Evolutionary conservation across 2,797 vertebrate genomes (phyloP), one percentile per base, ranked within the genome.

Genomic region (Parotocinclus haroldoi): DNA sequence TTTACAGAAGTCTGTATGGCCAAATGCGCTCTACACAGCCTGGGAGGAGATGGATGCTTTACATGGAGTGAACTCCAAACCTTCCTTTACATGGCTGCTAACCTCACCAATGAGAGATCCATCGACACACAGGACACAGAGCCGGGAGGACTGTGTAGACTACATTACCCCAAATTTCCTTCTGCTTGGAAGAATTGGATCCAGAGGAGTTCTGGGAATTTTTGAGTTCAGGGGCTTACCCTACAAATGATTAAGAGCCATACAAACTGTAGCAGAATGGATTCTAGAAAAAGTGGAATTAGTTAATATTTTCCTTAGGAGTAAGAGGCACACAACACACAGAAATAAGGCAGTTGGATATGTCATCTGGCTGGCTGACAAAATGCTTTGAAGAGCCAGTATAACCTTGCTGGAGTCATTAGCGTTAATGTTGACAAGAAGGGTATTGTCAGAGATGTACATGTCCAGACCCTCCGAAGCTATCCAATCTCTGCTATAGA

Each of bases 21-120:
- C 1, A 62, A 50, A 38, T 2, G 10, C 0, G 36, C 48, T 16
- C 37, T 62, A 1, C 10, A 51, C 36, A 62, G 40, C 7, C 4
- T 73, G 0, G 40, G 60, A 11, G 40, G 65, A 4, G 17, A 64
- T 58, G 65, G 55, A 6, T 10, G 53, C 4, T 64, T 73, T 10
- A 68, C 66, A 14, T 73, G 65, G 65, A n/a, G 63, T 3, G 55
- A 69, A 36, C 65, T 69, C 13, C 71, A 68, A 14, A 64, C 59
- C 7, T 40, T 60, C 4, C 18, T 72, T 6, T 63, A 45, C 6
- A 63, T 68, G 18, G 70, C 60, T 4, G 17, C 58, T 12, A 61
- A 61, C 10, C 12, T 61, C 0, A 12, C 58, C 8, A 61, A 59
- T 39, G 60, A 63, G 16, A 63, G 46, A n/a, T 37, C 36, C 4